Conservation (phyloP, 2,113 vertebrate genomes). For the Antechinus stuartii region DNA sequence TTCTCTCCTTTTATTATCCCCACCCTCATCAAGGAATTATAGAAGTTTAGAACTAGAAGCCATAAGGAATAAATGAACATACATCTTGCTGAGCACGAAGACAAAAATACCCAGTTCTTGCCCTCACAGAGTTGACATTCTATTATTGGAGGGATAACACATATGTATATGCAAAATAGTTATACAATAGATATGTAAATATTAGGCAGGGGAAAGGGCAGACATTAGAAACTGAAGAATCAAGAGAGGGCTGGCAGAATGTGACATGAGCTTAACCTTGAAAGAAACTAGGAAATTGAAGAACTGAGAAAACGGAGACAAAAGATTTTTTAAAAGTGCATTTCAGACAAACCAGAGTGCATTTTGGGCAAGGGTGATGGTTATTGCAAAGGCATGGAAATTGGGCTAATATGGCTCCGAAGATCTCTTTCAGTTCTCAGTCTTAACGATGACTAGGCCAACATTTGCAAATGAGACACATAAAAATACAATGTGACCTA, state of each 20-base stretch:
- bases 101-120: not conserved
- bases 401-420: not conserved
- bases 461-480: constrained; percentile 26
- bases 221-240: not conserved
- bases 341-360: not conserved
- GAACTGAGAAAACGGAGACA: not conserved
- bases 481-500: constrained; percentile 5
- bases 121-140: not conserved
- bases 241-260: not conserved
- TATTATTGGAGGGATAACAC: not conserved
- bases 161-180: not conserved
- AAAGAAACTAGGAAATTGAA: not conserved
- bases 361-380: too few relatives aligned
- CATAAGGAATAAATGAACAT: not conserved
- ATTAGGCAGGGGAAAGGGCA: too few relatives aligned
- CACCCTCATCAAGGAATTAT: not conserved
- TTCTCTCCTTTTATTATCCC: not conserved
- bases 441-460: not conserved
- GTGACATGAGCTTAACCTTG: not conserved
- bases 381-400: not conserved
- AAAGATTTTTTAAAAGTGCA: not conserved
- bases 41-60: not conserved
- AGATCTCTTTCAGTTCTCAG: not conserved
- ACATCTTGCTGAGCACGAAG: not conserved
- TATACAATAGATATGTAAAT: not conserved